phyloP scores from a whole-genome alignment of 53 echinoderm and acorn worm genomes.

The Holothuria scabra region DNA sequence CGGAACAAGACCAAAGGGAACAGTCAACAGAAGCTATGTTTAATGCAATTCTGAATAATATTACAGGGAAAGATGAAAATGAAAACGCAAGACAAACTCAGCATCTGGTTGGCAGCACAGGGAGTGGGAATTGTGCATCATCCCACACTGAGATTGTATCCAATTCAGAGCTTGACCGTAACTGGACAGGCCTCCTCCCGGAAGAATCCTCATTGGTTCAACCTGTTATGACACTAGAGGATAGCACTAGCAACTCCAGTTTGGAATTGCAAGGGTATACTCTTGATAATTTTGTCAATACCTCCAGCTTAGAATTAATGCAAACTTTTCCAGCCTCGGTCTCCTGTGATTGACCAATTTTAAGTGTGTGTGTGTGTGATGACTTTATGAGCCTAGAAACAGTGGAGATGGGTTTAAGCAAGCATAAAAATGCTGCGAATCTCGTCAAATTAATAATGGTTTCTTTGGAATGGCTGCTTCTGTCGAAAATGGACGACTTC shows the following conservation, averaged over 20 bases:
- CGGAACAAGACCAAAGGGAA: constrained; percentile 20
- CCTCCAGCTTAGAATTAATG: constrained; percentile 17
- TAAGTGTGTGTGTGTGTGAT: too few relatives aligned
- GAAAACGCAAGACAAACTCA: constrained; percentile 13
- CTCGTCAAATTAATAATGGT: too few relatives aligned
- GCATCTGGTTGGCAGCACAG: constrained; percentile 31
- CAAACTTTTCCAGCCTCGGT: not conserved
- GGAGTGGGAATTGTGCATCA: constrained; percentile 31
- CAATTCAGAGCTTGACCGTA: not conserved
- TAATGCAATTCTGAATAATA: not conserved
- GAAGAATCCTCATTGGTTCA: not conserved
- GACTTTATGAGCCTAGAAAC: too few relatives aligned
- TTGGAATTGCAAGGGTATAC: constrained; percentile 23
- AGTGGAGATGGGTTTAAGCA: too few relatives aligned
- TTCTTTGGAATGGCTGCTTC: too few relatives aligned
- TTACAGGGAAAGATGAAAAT: constrained; percentile 22
- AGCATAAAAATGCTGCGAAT: too few relatives aligned
- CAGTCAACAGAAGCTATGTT: constrained; percentile 13
- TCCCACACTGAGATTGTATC: constrained; percentile 23
- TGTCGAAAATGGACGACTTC: too few relatives aligned
- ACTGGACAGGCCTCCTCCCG: not conserved
- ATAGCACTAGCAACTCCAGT: constrained; percentile 7
- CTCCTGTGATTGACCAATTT: too few relatives aligned
- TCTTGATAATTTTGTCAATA: not conserved
- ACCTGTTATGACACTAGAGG: constrained; percentile 10